A percentile compares a stretch with the other conserved stretches of the same genome.
Evolutionary conservation across 2,888 invertebrate species (phyloP).

Genomic region (Metellina segmentata): DNA sequence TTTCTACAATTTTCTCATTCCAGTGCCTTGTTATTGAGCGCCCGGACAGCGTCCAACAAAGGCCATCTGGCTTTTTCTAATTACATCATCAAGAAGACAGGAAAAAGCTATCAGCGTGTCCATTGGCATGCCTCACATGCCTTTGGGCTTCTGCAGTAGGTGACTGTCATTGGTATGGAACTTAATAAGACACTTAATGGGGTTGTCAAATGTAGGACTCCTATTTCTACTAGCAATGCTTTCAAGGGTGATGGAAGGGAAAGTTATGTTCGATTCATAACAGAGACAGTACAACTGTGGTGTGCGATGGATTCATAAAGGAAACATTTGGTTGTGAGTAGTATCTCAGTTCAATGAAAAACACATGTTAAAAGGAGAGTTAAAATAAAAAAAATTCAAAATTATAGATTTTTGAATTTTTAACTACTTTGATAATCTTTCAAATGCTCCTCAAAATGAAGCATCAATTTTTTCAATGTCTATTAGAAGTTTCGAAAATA

Average conservation of each 20-base stretch:
- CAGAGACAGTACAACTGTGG: no score
- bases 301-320: no score
- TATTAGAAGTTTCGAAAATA: no score
- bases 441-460: no score
- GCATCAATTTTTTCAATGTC: no score
- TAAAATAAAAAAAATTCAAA: no score
- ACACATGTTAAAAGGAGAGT: no score
- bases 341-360: no score
- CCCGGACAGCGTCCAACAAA: slow-evolving; percentile 45
- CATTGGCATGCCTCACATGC: slow-evolving; percentile 42
- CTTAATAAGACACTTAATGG: slow-evolving; percentile 21
- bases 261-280: no score
- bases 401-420: no score
- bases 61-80: slow-evolving; percentile 68
- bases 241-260: background rate
- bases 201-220: background rate
- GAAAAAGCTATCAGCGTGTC: slow-evolving; percentile 47
- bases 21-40: slow-evolving; percentile 17
- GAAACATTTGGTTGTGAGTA: no score
- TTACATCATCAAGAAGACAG: slow-evolving; percentile 54
- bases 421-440: no score
- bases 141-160: slow-evolving; percentile 16
- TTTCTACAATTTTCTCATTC: slow-evolving; percentile 8
- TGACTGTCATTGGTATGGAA: slow-evolving; percentile 13
- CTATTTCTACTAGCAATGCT: background rate